These are phyloP conservation scores for Frankliniella fusca DNA, from an alignment of 2,888 invertebrate genomes.

Conservation along the genomic window DNA sequence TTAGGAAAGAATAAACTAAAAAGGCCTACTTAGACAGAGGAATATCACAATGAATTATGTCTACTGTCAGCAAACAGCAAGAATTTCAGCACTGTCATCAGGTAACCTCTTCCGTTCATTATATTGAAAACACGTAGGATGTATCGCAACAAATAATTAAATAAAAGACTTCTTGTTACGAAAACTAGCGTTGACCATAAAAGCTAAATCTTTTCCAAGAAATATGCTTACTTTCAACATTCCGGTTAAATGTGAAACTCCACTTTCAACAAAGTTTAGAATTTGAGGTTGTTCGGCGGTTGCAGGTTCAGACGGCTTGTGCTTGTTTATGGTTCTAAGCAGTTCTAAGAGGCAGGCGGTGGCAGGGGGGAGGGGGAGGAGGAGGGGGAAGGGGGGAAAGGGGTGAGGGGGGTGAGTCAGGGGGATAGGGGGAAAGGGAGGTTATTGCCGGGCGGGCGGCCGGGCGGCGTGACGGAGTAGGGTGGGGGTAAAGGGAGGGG, in stretches of 20 bases:
- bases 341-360: slow-evolving; percentile 24
- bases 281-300: background rate
- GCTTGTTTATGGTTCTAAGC: background rate
- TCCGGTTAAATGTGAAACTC: background rate
- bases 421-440: background rate
- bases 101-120: background rate
- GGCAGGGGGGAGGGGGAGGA: background rate
- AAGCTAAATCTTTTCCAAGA: background rate
- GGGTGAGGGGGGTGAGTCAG: background rate
- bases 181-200: background rate
- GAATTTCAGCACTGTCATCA: slow-evolving; percentile 25
- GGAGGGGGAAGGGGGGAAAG: background rate
- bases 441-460: background rate
- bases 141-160: background rate
- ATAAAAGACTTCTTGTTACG: background rate
- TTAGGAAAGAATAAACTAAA: no score
- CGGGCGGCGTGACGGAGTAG: no score
- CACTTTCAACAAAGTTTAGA: background rate
- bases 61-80: background rate
- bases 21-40: background rate
- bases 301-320: background rate
- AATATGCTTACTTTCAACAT: slow-evolving; percentile 9
- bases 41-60: background rate
- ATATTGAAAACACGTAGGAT: background rate
- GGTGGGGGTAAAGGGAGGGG: background rate